These are phyloP conservation scores for Gambusia holbrooki DNA, from an alignment of 2,113 vertebrate genomes.

Conservation along the genomic window DNA sequence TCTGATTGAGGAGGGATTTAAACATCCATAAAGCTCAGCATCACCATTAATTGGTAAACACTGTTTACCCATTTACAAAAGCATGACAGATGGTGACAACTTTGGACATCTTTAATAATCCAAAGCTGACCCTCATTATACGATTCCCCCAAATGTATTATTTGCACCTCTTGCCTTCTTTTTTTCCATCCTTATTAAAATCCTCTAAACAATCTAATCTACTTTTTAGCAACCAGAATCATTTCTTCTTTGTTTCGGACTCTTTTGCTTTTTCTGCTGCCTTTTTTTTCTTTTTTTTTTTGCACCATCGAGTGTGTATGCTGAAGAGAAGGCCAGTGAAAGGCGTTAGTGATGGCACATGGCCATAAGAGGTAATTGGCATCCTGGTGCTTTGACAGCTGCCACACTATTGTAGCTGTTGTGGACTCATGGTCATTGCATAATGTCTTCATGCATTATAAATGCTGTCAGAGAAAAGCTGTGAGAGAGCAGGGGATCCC, in stretches of 20 bases:
- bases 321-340: conserved; percentile 54
- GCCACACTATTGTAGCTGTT: conserved; percentile 58
- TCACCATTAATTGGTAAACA: conserved; percentile 43
- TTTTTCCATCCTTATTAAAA: conserved; percentile 35
- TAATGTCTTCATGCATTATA: conserved; percentile 64
- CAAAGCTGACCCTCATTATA: conserved; percentile 37
- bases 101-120: conserved; percentile 49
- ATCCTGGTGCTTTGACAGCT: conserved; percentile 68
- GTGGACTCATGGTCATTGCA: conserved; percentile 61
- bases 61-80: conserved; percentile 39
- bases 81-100: conserved; percentile 34
- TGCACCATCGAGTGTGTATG: conserved; percentile 16
- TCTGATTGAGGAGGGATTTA: conserved; percentile 44
- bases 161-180: conserved; percentile 9
- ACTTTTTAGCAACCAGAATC: conserved; percentile 21
- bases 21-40: conserved; percentile 3
- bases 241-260: conserved; percentile 29
- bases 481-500: conserved; percentile 15
- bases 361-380: conserved; percentile 69
- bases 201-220: conserved; percentile 24
- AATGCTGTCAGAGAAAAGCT: conserved; percentile 48
- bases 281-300: neutral
- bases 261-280: conserved; percentile 8
- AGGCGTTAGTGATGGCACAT: conserved; percentile 33
- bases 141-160: conserved; percentile 20